Conservation (phyloP, 2,113 vertebrate species). For the Oxygymnocypris stewartii region DNA sequence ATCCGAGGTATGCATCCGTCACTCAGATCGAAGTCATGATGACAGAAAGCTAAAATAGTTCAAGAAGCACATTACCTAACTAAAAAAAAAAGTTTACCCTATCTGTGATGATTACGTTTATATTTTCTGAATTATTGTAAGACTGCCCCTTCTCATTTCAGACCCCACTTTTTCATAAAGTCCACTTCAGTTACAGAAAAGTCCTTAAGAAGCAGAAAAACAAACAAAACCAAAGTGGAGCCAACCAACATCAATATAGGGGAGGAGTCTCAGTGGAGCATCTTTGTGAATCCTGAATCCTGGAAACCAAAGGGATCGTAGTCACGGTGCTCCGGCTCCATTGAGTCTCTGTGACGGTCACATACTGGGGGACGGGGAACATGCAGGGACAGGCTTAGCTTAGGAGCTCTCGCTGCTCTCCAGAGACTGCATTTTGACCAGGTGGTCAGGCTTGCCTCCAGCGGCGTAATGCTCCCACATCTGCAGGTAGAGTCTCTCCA, state of each 20-base stretch:
- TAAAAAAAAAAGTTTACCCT: conserved; percentile 41
- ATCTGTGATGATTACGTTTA: conserved; percentile 5
- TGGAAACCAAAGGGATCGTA: conserved; percentile 43
- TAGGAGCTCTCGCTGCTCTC: conserved; percentile 88
- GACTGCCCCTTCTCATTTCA: conserved; percentile 56
- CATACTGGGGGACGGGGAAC: neutral
- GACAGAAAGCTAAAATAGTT: conserved; percentile 59
- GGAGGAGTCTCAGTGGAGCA: conserved; percentile 26
- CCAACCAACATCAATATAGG: conserved; percentile 49
- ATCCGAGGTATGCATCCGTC: conserved; percentile 50
- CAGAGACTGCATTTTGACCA: conserved; percentile 81
- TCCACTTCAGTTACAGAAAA: conserved; percentile 31
- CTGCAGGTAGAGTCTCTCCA: conserved; percentile 93
- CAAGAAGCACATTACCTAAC: conserved; percentile 59
- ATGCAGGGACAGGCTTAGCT: conserved; percentile 57
- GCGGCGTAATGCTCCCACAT: conserved; percentile 95
- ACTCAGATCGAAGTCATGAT: conserved; percentile 52
- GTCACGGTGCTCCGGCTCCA: conserved; percentile 64
- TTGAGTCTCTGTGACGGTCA: conserved; percentile 61
- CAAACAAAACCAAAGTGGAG: conserved; percentile 49
- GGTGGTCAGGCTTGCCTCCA: conserved; percentile 90
- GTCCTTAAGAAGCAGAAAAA: conserved; percentile 54
- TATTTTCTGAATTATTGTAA: conserved; percentile 48
- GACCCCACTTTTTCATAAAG: too few relatives aligned
- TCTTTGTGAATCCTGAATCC: conserved; percentile 58